A percentile compares a stretch with the other conserved stretches of the same genome.
These are phyloP conservation scores for Lepidurus packardi DNA, from an alignment of 1,140 invertebrate genomes.

Conservation along the genomic window DNA sequence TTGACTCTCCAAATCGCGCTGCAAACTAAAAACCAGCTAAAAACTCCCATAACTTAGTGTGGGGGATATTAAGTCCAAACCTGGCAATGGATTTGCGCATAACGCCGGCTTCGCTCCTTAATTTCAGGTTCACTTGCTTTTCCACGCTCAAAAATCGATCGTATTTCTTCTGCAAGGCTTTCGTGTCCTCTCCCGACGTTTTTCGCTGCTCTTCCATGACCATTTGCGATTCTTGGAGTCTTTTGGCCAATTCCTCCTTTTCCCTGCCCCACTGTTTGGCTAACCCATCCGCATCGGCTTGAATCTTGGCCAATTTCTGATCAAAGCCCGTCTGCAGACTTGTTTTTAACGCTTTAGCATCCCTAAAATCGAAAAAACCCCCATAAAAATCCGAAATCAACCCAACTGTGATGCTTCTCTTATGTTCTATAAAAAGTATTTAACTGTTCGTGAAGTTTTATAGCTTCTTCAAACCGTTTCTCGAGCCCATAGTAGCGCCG, in stretches of 20 bases:
- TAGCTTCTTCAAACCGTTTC: background rate
- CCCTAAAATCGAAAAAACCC: background rate
- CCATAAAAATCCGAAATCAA: too few relatives aligned
- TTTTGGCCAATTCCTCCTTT: constrained; percentile 8
- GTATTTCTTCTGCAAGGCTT: constrained; percentile 25
- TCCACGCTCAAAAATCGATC: constrained; percentile 24
- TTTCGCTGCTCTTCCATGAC: constrained; percentile 11
- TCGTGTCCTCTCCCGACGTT: constrained; percentile 26
- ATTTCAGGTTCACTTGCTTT: constrained; percentile 32
- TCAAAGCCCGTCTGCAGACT: background rate
- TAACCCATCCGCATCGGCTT: background rate
- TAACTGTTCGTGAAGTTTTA: constrained; percentile 20
- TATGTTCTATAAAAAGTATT: too few relatives aligned
- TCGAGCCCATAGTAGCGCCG: constrained; percentile 23
- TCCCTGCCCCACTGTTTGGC: background rate
- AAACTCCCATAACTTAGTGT: too few relatives aligned
- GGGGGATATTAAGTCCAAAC: background rate
- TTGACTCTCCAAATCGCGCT: constrained; percentile 27
- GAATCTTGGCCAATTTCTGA: background rate
- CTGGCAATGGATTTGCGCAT: constrained; percentile 29
- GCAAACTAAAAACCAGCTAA: constrained; percentile 25
- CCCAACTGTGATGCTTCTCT: too few relatives aligned
- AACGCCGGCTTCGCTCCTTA: constrained; percentile 30
- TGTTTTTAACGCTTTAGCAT: background rate
- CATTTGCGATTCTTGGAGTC: constrained; percentile 10